Conservation (phyloP, 2,888 invertebrate genomes). For the Alentia gelatinosa region DNA sequence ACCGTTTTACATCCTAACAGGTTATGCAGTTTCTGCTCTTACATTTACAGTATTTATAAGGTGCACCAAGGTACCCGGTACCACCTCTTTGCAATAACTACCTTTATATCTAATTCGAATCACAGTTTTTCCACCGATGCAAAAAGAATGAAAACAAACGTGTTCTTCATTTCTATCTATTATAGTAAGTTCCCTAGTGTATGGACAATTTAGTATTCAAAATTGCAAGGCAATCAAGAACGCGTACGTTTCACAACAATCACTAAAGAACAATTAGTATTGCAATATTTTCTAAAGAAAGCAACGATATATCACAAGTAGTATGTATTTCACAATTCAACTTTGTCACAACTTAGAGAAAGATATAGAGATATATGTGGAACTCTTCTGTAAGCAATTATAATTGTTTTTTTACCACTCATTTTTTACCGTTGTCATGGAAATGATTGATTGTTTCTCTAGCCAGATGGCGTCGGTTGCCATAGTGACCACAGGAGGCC, state of each 20-base stretch:
- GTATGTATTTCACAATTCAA: conserved; percentile 6
- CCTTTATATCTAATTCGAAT: background rate
- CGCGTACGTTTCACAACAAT: conserved; percentile 7
- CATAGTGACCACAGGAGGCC: conserved; percentile 40
- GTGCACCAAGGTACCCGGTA: background rate
- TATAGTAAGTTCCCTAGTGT: background rate
- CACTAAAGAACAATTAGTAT: background rate
- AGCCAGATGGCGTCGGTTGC: conserved; percentile 36
- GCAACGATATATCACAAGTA: conserved; percentile 6
- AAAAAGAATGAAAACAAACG: conserved; percentile 4
- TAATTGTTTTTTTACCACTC: background rate
- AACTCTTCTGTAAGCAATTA: background rate
- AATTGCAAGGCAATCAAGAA: background rate
- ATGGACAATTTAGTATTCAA: background rate
- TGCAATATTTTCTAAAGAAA: conserved; percentile 9
- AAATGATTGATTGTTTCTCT: conserved; percentile 44
- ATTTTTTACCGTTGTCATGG: conserved; percentile 23
- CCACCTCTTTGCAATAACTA: background rate
- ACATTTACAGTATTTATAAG: conserved; percentile 43
- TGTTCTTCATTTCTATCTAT: conserved; percentile 18
- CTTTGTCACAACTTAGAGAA: background rate
- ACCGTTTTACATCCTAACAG: conserved; percentile 39
- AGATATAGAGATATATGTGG: background rate
- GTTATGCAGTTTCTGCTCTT: conserved; percentile 46
- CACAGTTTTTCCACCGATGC: background rate